phyloP scores from a whole-genome alignment of 2,113 vertebrate species.

The Tenrec ecaudatus region DNA sequence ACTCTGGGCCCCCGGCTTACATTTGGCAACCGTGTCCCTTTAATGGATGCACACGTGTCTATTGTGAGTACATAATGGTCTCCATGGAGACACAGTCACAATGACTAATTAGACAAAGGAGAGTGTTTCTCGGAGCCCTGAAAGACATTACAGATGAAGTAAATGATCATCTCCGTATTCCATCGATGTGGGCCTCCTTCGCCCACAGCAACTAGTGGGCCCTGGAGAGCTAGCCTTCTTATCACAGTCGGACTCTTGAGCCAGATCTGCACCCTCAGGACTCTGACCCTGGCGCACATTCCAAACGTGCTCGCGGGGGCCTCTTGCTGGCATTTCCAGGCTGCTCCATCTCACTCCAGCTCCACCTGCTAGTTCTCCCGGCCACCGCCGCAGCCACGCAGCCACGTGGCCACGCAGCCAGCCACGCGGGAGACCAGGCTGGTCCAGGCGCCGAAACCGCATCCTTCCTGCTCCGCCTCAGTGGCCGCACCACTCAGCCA shows the following conservation, averaged over 20 bases:
- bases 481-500: background rate
- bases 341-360: background rate
- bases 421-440: too few relatives aligned
- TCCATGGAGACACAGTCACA: constrained; percentile 75
- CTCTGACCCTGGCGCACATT: background rate
- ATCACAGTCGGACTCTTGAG: background rate
- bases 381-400: too few relatives aligned
- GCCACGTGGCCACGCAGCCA: too few relatives aligned
- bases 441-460: background rate
- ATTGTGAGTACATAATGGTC: constrained; percentile 76
- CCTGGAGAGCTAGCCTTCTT: background rate
- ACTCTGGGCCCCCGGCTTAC: background rate
- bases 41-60: constrained; percentile 75
- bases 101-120: constrained; percentile 80
- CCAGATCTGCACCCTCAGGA: background rate
- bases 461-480: background rate
- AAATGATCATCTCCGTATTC: constrained; percentile 41
- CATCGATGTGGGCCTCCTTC: constrained; percentile 28
- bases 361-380: background rate
- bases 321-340: background rate
- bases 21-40: constrained; percentile 62
- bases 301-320: background rate
- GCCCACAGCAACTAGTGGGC: constrained; percentile 42
- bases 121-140: constrained; percentile 65
- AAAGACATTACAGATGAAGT: constrained; percentile 23